Evolutionary conservation across 1,140 invertebrate species (phyloP), one percentile per base, ranked within the genome.

Genomic region (Macrostomum lignano): DNA sequence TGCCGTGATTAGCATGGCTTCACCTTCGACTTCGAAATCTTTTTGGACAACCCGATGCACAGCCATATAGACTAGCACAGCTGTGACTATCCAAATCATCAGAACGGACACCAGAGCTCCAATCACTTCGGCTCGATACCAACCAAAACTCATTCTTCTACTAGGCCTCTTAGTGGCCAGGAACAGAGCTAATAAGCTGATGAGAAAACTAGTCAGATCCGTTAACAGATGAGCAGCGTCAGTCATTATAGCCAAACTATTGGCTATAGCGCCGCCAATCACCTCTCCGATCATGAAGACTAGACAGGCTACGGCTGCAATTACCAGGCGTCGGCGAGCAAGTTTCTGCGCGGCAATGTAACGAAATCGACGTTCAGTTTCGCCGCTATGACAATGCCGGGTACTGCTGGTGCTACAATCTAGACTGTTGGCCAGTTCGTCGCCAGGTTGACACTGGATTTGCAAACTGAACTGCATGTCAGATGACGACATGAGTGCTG

Each of bases 201-300:
- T 88, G 69, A 91, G 73, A 58, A 91, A 91, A 44, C 76, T 77
- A 21, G 78, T 77, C 48, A 93, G 76, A 59, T 93, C 84, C 39
- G 81, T 88, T 25, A 86, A 64, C 25, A 93, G 64, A 61, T 93
- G 84, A 21, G 81, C 79, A n/a, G 82, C 82, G 60, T 93, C 84
- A 17, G 84, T 88, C 22, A 82, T 77, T 40, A 93, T 76, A 23
- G 84, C 82, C 45, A 93, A 66, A 65, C 78, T 84, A 46, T 76
- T 74, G 13, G 81, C 78, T 47, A 79, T 47, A 42, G 73, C 65
- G 31, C 84, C 84, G 60, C 82, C 82, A n/a, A n/a, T n/a, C n/a
- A n/a, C n/a, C n/a, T n/a, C n/a, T n/a, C n/a, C n/a, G n/a, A n/a
- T n/a, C n/a, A n/a, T n/a, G n/a, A n/a, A n/a, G n/a, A n/a, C n/a